phyloP scores from a whole-genome alignment of 35 echinoderm and acorn worm genomes.

The Apostichopus californicus region DNA sequence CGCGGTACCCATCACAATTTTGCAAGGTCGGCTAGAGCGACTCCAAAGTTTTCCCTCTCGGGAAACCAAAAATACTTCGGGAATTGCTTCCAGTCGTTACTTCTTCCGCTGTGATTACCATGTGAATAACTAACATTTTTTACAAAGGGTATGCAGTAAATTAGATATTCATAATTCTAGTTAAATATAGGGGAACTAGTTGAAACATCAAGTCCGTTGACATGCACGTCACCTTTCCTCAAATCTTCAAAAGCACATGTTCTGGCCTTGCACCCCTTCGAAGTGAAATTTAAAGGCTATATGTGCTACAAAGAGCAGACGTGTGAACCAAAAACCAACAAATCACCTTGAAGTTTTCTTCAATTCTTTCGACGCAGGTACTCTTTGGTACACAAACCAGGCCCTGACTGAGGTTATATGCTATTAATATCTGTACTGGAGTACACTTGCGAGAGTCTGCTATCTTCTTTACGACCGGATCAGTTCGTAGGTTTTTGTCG shows the following conservation, averaged over 20 bases:
- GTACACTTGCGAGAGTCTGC: not conserved
- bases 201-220: not conserved
- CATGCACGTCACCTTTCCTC: not conserved
- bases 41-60: no score
- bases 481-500: not conserved
- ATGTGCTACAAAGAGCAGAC: not conserved
- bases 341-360: slow-evolving; percentile 23
- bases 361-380: not conserved
- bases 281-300: not conserved
- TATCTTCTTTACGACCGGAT: not conserved
- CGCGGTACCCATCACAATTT: no score
- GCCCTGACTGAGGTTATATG: not conserved
- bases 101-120: no score
- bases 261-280: not conserved
- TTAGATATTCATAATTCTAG: not conserved
- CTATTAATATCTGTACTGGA: not conserved
- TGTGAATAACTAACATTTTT: not conserved
- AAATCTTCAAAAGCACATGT: not conserved
- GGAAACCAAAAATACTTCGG: no score
- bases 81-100: no score
- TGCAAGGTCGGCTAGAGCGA: no score
- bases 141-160: not conserved
- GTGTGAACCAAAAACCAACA: no score
- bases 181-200: not conserved
- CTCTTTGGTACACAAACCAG: not conserved